Evolutionary conservation across 2,888 invertebrate species (phyloP).

Genomic region (Ormyrus nitidulus): DNA sequence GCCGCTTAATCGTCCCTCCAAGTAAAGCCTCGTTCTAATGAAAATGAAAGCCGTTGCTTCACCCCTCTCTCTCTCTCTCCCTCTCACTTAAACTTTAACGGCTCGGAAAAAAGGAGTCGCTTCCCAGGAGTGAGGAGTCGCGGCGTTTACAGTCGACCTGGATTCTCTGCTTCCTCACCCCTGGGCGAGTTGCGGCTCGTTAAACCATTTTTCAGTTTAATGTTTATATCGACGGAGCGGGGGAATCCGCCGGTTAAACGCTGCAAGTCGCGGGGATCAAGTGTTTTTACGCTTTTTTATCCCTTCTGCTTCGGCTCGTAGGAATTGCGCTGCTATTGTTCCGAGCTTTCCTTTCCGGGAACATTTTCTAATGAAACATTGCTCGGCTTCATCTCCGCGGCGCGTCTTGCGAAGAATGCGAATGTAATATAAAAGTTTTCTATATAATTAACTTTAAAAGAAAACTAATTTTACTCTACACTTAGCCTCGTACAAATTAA

Average conservation of each 20-base stretch:
- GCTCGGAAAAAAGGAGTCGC: neutral
- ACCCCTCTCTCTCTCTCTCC: neutral
- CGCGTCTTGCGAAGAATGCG: neutral
- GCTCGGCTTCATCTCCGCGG: too few species aligned
- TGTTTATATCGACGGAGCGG: neutral
- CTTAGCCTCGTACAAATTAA: too few species aligned
- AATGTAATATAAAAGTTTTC: neutral
- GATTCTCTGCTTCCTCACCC: neutral
- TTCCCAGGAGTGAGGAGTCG: neutral
- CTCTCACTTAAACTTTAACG: constrained; percentile 33
- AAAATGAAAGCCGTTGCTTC: constrained; percentile 17
- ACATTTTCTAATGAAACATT: too few species aligned
- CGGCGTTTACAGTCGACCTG: constrained; percentile 23
- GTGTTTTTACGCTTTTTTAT: too few species aligned
- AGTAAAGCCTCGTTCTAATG: constrained; percentile 27
- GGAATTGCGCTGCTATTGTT: too few species aligned
- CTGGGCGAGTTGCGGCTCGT: neutral
- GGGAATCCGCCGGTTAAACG: too few species aligned
- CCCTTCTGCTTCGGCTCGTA: too few species aligned
- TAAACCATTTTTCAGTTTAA: constrained; percentile 3
- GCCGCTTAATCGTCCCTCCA: constrained; percentile 1
- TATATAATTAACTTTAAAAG: too few species aligned
- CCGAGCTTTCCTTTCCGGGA: too few species aligned
- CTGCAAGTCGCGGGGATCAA: too few species aligned
- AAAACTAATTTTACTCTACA: too few species aligned